Conservation (phyloP, 2,797 vertebrate species). For the Bovichtus diacanthus region DNA sequence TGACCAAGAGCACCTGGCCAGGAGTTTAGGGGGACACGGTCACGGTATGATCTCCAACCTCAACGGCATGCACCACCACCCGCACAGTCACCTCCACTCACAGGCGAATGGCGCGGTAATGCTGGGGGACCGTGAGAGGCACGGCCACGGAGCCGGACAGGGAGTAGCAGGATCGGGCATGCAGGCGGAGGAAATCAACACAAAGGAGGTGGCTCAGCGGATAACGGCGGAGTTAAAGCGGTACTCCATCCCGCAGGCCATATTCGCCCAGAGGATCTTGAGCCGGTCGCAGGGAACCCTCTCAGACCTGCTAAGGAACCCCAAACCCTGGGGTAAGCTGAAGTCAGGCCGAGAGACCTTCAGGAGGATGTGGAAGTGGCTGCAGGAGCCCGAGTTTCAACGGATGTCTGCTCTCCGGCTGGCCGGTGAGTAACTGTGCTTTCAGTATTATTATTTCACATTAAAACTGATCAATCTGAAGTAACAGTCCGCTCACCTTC, state of each 20-base stretch:
- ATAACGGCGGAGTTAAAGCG: slow-evolving; percentile 98
- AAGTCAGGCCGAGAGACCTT: slow-evolving; percentile 98
- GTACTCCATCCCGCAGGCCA: slow-evolving; percentile 98
- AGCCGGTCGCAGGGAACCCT: slow-evolving; percentile 97
- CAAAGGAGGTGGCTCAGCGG: slow-evolving; percentile 97
- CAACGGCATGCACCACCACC: slow-evolving; percentile 92
- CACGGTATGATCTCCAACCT: slow-evolving; percentile 91
- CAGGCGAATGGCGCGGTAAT: slow-evolving; percentile 88
- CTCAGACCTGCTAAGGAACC: slow-evolving; percentile 97
- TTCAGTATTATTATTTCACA: slow-evolving; percentile 19
- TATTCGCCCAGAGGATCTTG: slow-evolving; percentile 97
- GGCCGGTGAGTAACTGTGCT: slow-evolving; percentile 88
- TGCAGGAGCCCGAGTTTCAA: slow-evolving; percentile 98
- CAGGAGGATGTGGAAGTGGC: slow-evolving; percentile 99
- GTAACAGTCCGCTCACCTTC: not conserved
- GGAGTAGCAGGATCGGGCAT: slow-evolving; percentile 85
- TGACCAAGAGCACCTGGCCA: slow-evolving; percentile 91
- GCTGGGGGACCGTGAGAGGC: slow-evolving; percentile 90
- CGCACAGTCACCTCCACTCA: slow-evolving; percentile 88
- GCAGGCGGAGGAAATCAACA: slow-evolving; percentile 97
- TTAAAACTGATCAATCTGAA: slow-evolving; percentile 10
- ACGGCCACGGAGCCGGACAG: slow-evolving; percentile 81
- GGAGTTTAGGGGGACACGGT: slow-evolving; percentile 90
- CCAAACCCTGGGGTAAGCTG: slow-evolving; percentile 99
- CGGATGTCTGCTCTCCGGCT: slow-evolving; percentile 96